Evolutionary conservation across 2,888 invertebrate genomes (phyloP), one percentile per base, ranked within the genome.

Genomic region (Drosophila pseudotalamancana): DNA sequence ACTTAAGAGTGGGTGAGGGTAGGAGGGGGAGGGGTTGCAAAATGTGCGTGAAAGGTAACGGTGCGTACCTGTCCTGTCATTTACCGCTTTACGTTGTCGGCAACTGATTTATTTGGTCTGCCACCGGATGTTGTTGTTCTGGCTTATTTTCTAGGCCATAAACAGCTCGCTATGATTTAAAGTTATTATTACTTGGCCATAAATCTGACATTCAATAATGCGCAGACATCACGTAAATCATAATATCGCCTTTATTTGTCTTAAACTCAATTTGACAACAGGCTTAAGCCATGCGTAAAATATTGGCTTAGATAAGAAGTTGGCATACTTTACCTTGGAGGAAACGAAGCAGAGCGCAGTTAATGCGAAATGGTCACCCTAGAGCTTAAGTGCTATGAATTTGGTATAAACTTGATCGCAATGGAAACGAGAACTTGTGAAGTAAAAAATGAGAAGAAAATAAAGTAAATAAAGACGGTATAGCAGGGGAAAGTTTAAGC

Each of bases 31-130:
- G n/a, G n/a, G n/a, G n/a, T n/a, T n/a, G n/a, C n/a, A n/a, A 85
- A 82, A 85, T 82, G 82, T 85, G 82, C 77, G 85, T 85, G 68
- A 79, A 85, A 81, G 81, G 79, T 67, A 79, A 81, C 82, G 82
- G 68, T 56, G 67, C 67, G 67, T 76, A 81, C 73, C 81, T 73
- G 64, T 56, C 67, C 85, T 84, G 80, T 81, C 81, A 81, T 84
- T 84, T 81, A 78, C 76, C 64, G 78, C 69, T 77, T 77, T 77
- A 27, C 43, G 27, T 55, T 51, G 19, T 11, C 56, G 34, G 12
- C 63, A 48, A 63, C 75, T 78, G 81, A 78, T 78, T 78, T 78
- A 78, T 78, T 61, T 65, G 64, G 46, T 18, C 63, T 75, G 56
- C 34, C 19, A 37, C 55, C 31, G 43, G 34, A 49, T 43, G 55